Percentiles rank a stretch among this genome's conserved stretches.
phyloP scores from a whole-genome alignment of 2,888 invertebrate genomes.

The Dryobotodes eremita region DNA sequence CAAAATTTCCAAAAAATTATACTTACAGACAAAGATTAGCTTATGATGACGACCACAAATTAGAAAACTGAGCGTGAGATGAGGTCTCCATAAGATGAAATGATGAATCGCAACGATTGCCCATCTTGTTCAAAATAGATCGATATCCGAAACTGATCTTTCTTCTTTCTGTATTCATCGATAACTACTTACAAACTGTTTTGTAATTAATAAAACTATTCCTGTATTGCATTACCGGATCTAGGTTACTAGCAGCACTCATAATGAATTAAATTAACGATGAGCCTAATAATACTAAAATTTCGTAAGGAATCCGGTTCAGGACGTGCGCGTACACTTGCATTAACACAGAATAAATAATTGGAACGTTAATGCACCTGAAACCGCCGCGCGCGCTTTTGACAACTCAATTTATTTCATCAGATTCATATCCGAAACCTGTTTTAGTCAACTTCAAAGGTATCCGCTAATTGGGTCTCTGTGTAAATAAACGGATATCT shows the following conservation, averaged over 20 bases:
- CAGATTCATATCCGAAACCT: constrained; percentile 84
- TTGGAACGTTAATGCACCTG: constrained; percentile 79
- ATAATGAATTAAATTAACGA: constrained; percentile 49
- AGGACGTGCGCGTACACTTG: constrained; percentile 51
- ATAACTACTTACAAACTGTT: neutral
- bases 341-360: constrained; percentile 77
- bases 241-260: constrained; percentile 42
- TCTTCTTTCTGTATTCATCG: neutral
- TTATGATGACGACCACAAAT: neutral
- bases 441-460: constrained; percentile 86
- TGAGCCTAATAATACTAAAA: constrained; percentile 47
- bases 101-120: neutral
- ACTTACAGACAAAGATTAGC: neutral
- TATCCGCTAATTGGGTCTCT: constrained; percentile 83
- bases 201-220: constrained; percentile 37
- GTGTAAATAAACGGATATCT: constrained; percentile 70
- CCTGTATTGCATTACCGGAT: constrained; percentile 25
- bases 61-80: neutral
- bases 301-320: constrained; percentile 49
- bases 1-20: neutral
- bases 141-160: neutral
- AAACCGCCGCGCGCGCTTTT: constrained; percentile 76
- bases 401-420: constrained; percentile 87
- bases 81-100: too few relatives aligned
- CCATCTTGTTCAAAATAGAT: neutral